These are phyloP conservation scores for Potamarius usumacintae DNA, from an alignment of 2,113 vertebrate genomes.

Conservation along the genomic window DNA sequence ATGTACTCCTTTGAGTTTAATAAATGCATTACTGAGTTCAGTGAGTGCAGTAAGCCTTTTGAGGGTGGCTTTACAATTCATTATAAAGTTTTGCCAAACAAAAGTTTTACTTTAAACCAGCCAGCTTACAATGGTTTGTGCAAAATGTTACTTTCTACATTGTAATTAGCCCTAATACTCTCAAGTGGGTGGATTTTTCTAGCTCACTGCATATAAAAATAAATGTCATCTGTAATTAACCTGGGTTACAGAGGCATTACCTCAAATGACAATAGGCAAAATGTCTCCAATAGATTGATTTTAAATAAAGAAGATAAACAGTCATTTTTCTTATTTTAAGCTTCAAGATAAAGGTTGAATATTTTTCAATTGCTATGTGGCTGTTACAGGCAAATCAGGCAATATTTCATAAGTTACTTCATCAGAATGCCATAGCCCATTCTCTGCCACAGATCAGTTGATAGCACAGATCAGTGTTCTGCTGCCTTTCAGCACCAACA, in stretches of 20 bases:
- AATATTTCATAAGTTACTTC: background rate
- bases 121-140: background rate
- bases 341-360: background rate
- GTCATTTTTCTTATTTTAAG: background rate
- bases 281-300: background rate
- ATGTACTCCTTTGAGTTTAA: background rate
- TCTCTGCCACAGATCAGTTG: background rate
- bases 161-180: background rate
- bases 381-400: background rate
- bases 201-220: background rate
- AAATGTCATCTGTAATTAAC: slow-evolving; percentile 2
- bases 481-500: background rate
- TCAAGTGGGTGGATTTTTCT: background rate
- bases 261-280: background rate
- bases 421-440: background rate
- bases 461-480: background rate
- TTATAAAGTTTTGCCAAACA: background rate
- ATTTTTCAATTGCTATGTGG: background rate
- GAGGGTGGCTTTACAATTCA: background rate
- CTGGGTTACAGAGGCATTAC: background rate
- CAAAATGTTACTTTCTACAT: background rate
- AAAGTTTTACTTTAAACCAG: background rate
- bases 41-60: background rate
- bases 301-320: background rate
- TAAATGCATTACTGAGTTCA: background rate